Evolutionary conservation across 2,888 invertebrate species (phyloP), one percentile per base, ranked within the genome.

Genomic region (Phyllotreta striolata): DNA sequence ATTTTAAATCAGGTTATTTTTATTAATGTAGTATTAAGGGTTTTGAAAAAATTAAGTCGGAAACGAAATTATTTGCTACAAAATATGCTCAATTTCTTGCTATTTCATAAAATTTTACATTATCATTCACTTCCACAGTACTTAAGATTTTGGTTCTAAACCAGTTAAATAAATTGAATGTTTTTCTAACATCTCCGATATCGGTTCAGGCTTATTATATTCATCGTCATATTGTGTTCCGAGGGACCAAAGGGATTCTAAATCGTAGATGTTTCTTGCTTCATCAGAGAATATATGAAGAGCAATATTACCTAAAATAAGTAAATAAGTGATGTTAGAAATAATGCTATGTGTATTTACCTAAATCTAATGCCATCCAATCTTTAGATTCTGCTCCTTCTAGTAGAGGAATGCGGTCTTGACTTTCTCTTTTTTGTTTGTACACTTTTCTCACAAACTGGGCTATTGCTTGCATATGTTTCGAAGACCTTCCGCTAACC

Each of bases 301-400:
- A 3, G 92, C 92, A 74, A 97, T 96, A 78, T 96, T 97, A 66
- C 95, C 95, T 95, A 81, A 39, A 85, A 84, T 12, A 35, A 10
- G 10, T 9, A 5, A 6, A 44, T 7, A 12, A n/a, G 44, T 9
- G 7, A 37, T n/a, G 10, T 5, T 38, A 24, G 43, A 41, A 41
- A 12, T 40, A 51, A 0, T n/a, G 6, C 9, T 39, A 38, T 1
- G 13, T 84, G 91, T n/a, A n/a, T 95, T 95, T 84, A 92, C 95
- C 95, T 83, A 96, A 85, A 84, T 97, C 96, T 78, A 97, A 76
- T 13, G 95, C 95, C 81, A 93, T 86, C 96, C 96, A 97, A 73
- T 93, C 90, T 55, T 85, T 85, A 8, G 89, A 89, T 55, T 85
- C 82, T 78, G 87, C 85, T 24, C 95, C 95, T 83, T 95, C 94